Conservation (phyloP, 2,888 invertebrate species). For the Metallyticus violacea region DNA sequence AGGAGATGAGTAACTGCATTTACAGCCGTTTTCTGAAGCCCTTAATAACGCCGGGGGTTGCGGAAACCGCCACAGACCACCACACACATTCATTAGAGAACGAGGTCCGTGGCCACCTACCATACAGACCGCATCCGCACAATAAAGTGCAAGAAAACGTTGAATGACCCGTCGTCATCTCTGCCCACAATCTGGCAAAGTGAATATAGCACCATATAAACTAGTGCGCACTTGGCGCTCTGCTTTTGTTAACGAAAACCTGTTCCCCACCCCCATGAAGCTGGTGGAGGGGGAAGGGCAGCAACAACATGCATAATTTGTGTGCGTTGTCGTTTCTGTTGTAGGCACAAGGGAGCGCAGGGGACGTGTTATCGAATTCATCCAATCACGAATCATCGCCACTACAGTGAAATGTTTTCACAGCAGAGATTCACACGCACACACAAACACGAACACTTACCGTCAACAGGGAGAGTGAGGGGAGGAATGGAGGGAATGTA, state of each 20-base stretch:
- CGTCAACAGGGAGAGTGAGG: neutral
- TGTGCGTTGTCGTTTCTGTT: neutral
- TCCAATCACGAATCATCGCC: conserved; percentile 1
- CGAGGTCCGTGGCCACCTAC: no score
- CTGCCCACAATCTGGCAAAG: neutral
- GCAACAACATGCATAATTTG: neutral
- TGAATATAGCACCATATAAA: neutral
- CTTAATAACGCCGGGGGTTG: neutral
- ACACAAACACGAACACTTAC: neutral
- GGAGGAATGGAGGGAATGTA: neutral
- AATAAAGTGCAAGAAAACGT: neutral
- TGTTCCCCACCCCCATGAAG: neutral
- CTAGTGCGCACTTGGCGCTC: no score
- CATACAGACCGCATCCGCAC: neutral
- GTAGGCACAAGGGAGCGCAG: neutral
- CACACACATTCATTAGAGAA: neutral
- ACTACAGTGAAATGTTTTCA: conserved; percentile 8
- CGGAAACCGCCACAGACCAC: no score
- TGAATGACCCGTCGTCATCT: neutral
- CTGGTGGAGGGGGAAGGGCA: neutral
- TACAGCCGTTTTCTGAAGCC: no score
- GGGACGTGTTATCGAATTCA: neutral
- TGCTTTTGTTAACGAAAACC: neutral
- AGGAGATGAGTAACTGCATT: neutral
- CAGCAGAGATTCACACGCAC: neutral